These are phyloP conservation scores for Drosophila gaucha DNA, from an alignment of 2,888 invertebrate species.

Conservation along the genomic window DNA sequence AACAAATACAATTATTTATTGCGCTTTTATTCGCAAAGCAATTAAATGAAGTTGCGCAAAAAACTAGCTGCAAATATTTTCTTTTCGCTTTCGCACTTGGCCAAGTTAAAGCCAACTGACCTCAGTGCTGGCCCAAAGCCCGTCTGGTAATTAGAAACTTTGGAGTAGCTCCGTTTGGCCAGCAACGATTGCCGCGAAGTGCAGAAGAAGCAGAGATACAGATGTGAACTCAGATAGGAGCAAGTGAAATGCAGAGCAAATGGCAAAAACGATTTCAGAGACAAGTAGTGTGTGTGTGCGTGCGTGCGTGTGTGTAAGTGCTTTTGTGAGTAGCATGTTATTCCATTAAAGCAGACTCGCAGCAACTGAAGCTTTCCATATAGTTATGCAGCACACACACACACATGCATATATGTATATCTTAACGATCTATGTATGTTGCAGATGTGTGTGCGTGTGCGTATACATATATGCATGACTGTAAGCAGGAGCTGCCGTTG, in stretches of 20 bases:
- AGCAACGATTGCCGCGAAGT: slow-evolving; percentile 15
- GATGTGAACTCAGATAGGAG: neutral
- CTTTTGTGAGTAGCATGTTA: slow-evolving; percentile 11
- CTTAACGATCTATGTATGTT: neutral
- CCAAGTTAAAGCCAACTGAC: slow-evolving; percentile 5
- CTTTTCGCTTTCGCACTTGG: neutral
- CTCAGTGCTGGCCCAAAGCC: slow-evolving; percentile 1
- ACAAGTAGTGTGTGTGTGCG: neutral
- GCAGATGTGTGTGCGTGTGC: too few relatives aligned
- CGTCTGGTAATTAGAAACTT: slow-evolving; percentile 30
- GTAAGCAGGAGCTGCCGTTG: slow-evolving; percentile 7
- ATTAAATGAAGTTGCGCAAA: too few relatives aligned
- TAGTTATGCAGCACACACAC: neutral
- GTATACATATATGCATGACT: slow-evolving; percentile 1
- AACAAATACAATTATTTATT: slow-evolving; percentile 16
- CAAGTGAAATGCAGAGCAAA: neutral
- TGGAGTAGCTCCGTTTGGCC: slow-evolving; percentile 1
- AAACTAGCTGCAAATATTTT: neutral
- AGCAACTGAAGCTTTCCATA: neutral
- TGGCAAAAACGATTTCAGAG: slow-evolving; percentile 13
- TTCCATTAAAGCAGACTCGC: slow-evolving; percentile 13
- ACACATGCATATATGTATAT: neutral
- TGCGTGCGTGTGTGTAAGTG: neutral
- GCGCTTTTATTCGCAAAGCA: neutral
- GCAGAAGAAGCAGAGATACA: slow-evolving; percentile 1